These are phyloP conservation scores for Aegotheles bennettii DNA, from an alignment of 2,113 vertebrate genomes.

Conservation along the genomic window DNA sequence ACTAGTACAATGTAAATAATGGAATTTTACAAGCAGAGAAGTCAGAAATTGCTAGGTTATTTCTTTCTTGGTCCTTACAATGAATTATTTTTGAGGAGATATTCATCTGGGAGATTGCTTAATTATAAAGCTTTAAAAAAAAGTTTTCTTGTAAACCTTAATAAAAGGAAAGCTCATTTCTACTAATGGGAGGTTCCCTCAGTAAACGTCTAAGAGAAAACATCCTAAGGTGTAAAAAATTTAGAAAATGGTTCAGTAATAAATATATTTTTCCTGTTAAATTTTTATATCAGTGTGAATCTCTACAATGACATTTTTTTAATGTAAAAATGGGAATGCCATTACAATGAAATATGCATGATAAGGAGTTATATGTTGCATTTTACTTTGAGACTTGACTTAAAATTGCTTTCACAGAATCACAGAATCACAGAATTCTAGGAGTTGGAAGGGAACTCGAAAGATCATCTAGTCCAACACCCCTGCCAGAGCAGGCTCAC, in stretches of 20 bases:
- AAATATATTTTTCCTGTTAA: conserved; percentile 28
- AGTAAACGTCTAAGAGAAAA: not conserved
- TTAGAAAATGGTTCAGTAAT: not conserved
- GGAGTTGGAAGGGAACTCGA: too few species aligned
- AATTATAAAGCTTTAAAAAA: not conserved
- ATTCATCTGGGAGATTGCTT: not conserved
- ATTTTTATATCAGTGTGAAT: conserved; percentile 57
- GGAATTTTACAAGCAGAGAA: not conserved
- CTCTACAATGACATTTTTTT: conserved; percentile 62
- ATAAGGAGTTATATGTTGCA: not conserved
- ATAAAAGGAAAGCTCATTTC: not conserved
- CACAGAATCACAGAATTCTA: too few species aligned
- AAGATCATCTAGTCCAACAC: too few species aligned
- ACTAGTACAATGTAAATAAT: not conserved
- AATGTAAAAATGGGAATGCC: conserved; percentile 11
- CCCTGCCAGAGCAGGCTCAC: too few species aligned
- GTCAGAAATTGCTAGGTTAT: not conserved
- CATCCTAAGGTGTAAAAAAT: not conserved
- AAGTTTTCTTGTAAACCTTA: not conserved
- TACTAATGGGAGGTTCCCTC: not conserved
- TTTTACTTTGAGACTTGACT: not conserved
- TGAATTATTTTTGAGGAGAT: not conserved
- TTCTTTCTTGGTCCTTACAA: not conserved
- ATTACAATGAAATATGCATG: not conserved
- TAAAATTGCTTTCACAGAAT: not conserved